phyloP scores from a whole-genome alignment of 2,113 vertebrate genomes.

The Oreotrochilus melanogaster region DNA sequence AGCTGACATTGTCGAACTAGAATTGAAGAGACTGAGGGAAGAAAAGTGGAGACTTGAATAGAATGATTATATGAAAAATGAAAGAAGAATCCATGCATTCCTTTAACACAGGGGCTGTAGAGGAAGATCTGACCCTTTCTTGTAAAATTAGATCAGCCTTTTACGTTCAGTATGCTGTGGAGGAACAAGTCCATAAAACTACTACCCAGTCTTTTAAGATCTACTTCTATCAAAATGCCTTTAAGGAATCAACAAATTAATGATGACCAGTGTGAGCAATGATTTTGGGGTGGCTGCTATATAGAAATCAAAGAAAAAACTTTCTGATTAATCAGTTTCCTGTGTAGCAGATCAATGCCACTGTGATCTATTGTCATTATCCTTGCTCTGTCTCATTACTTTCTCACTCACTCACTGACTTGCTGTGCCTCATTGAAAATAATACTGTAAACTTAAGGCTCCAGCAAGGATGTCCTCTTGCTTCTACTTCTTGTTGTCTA shows the following conservation, averaged over 20 bases:
- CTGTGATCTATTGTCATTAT: conserved; percentile 40
- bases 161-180: conserved; percentile 6
- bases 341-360: conserved; percentile 34
- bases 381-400: conserved; percentile 30
- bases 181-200: conserved; percentile 28
- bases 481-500: not conserved
- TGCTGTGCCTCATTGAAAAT: conserved; percentile 23
- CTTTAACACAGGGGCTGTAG: not conserved
- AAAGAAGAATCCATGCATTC: not conserved
- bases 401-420: conserved; percentile 19
- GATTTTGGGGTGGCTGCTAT: conserved; percentile 8
- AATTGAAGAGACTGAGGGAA: not conserved
- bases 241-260: conserved; percentile 37
- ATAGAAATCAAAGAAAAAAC: conserved; percentile 32
- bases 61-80: not conserved
- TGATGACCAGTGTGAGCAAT: conserved; percentile 6
- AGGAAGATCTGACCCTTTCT: not conserved
- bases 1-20: not conserved
- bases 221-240: not conserved
- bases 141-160: not conserved
- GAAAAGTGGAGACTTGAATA: not conserved
- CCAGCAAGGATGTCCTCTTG: not conserved
- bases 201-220: conserved; percentile 17
- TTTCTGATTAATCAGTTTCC: conserved; percentile 33
- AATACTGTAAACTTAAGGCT: not conserved